Percentiles rank a stretch among this genome's conserved stretches.
These are phyloP conservation scores for Strigops habroptila DNA, from an alignment of 2,113 vertebrate species.

Conservation along the genomic window DNA sequence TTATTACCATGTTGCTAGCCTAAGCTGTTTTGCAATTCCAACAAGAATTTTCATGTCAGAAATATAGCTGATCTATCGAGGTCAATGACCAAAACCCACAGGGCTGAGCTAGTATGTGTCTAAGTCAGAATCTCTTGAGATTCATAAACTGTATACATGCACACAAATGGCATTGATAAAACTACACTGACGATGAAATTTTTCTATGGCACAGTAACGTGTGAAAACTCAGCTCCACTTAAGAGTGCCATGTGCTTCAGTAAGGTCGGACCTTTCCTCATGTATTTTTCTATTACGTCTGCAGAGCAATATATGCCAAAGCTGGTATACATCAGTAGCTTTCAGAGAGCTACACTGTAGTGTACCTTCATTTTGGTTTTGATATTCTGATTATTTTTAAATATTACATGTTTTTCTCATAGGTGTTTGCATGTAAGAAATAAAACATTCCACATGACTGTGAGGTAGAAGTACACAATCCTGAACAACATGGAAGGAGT, in stretches of 20 bases:
- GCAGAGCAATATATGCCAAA: not conserved
- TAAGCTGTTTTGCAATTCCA: conserved; percentile 3
- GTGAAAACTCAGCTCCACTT: not conserved
- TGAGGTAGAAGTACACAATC: not conserved
- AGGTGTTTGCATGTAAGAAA: not conserved
- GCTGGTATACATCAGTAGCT: not conserved
- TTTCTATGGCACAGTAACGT: not conserved
- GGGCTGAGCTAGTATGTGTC: not conserved
- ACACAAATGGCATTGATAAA: not conserved
- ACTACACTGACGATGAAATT: not conserved
- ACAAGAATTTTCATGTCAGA: conserved; percentile 10
- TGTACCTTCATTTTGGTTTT: not conserved
- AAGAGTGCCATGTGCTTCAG: not conserved
- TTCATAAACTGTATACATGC: not conserved
- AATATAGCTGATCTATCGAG: not conserved
- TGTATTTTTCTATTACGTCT: not conserved
- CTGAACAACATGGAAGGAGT: not conserved
- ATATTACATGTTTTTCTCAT: not conserved
- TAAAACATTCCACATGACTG: not conserved
- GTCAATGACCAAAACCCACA: not conserved
- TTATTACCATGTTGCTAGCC: not conserved
- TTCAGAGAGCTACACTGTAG: not conserved
- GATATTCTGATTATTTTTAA: not conserved
- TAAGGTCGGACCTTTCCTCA: not conserved
- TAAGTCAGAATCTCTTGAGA: not conserved